Percentiles rank a stretch among this genome's conserved stretches.
These are phyloP conservation scores for Alectoris magna DNA, from an alignment of 2,797 vertebrate genomes.

Conservation along the genomic window DNA sequence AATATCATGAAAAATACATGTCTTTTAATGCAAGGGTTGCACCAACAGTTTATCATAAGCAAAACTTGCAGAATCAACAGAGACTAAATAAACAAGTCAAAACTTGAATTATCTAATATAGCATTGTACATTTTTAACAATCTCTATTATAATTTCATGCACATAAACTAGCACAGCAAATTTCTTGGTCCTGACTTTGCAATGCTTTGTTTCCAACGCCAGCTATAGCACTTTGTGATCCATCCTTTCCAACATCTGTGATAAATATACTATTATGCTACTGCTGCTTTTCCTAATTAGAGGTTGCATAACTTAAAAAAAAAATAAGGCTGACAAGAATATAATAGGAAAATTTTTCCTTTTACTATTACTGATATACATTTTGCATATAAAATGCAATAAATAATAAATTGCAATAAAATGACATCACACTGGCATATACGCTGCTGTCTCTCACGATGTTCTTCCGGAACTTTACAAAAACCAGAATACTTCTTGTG, in stretches of 20 bases:
- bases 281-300: slow-evolving; percentile 51
- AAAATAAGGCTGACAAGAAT: slow-evolving; percentile 60
- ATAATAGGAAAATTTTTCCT: slow-evolving; percentile 45
- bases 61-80: slow-evolving; percentile 79
- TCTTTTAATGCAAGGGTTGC: slow-evolving; percentile 74
- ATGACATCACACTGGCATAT: slow-evolving; percentile 38
- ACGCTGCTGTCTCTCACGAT: slow-evolving; percentile 18
- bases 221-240: slow-evolving; percentile 59
- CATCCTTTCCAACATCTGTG: slow-evolving; percentile 36
- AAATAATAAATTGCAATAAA: too few species aligned
- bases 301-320: slow-evolving; percentile 22
- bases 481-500: slow-evolving; percentile 3
- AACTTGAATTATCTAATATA: slow-evolving; percentile 70
- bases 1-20: slow-evolving; percentile 82
- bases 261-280: slow-evolving; percentile 62
- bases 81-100: slow-evolving; percentile 75
- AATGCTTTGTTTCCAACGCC: slow-evolving; percentile 55
- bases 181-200: slow-evolving; percentile 57
- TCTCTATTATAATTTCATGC: slow-evolving; percentile 68
- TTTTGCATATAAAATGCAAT: too few species aligned
- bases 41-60: slow-evolving; percentile 72
- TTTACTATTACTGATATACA: slow-evolving; percentile 39
- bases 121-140: slow-evolving; percentile 63
- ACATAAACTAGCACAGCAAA: slow-evolving; percentile 60
- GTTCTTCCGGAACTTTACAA: slow-evolving; percentile 53